Evolutionary conservation across 2,797 vertebrate species (phyloP).

Genomic region (Octomys mimax): DNA sequence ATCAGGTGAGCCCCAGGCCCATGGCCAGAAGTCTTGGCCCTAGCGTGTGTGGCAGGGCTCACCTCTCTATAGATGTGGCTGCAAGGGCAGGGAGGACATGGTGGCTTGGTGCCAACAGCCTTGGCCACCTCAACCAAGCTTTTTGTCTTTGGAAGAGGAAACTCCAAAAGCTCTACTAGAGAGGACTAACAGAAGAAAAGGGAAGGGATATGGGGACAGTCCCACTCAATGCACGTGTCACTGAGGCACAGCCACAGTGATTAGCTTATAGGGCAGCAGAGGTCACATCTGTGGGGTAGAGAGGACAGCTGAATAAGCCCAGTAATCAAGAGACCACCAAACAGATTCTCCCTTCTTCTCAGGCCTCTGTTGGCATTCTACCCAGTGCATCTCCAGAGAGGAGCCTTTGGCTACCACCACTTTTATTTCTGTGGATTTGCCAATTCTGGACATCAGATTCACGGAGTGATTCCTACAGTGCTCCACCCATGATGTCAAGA

Average conservation of each 20-base stretch:
- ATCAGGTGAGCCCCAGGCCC: conserved; percentile 91
- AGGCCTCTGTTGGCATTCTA: background rate
- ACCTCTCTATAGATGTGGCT: background rate
- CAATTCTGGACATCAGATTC: rapidly evolving
- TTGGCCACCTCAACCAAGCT: background rate
- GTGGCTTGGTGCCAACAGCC: rapidly evolving
- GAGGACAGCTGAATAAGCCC: background rate
- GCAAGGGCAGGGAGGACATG: rapidly evolving
- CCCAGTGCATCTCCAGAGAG: background rate
- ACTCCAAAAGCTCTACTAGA: background rate
- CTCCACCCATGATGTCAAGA: rapidly evolving
- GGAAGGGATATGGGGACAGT: rapidly evolving
- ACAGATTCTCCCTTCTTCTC: background rate
- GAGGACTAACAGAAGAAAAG: background rate
- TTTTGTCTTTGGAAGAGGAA: background rate
- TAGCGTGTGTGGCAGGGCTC: rapidly evolving
- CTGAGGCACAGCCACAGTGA: background rate
- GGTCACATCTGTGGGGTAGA: background rate
- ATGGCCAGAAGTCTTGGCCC: rapidly evolving
- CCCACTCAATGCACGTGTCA: background rate
- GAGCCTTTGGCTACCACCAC: background rate
- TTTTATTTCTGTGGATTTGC: background rate
- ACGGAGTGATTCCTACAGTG: background rate
- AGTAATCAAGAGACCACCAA: too few species aligned
- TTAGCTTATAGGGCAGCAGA: background rate